A percentile compares a stretch with the other conserved stretches of the same genome.
Conservation (phyloP, 2,113 vertebrate species). For the western clawed frog (Xenopus tropicalis) region DNA sequence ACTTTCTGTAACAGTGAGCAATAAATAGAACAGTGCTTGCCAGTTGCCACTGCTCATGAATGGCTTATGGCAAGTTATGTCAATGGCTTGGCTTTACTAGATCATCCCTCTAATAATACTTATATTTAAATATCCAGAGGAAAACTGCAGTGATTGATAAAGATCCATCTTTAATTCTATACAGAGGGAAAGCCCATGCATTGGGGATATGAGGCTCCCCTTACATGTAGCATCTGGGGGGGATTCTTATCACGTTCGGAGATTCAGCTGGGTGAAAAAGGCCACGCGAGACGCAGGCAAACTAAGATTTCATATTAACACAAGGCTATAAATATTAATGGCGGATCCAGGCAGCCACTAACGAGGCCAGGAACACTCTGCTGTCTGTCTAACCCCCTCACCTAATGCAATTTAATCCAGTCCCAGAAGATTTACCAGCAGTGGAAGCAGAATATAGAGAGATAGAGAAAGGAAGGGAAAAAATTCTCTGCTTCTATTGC, state of each 20-base stretch:
- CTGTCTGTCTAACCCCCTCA: slow-evolving; percentile 50
- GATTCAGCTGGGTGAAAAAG: slow-evolving; percentile 46
- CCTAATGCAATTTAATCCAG: slow-evolving; percentile 12
- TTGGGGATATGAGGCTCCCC: neutral
- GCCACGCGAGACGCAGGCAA: slow-evolving; percentile 25
- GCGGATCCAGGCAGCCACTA: slow-evolving; percentile 49
- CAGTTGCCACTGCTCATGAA: slow-evolving; percentile 4
- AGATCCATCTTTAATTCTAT: neutral
- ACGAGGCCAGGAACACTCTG: slow-evolving; percentile 47
- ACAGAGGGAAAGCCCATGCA: neutral
- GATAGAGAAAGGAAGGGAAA: slow-evolving; percentile 13
- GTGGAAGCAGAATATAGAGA: slow-evolving; percentile 25
- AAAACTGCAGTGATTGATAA: neutral
- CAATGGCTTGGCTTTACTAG: neutral
- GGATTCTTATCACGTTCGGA: slow-evolving; percentile 39
- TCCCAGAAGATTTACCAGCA: slow-evolving; percentile 2
- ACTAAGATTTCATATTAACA: slow-evolving; percentile 48
- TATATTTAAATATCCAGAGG: neutral
- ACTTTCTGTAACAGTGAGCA: slow-evolving; percentile 2
- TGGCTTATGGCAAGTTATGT: neutral
- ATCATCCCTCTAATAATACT: neutral
- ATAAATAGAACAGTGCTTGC: slow-evolving; percentile 1
- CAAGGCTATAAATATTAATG: slow-evolving; percentile 55
- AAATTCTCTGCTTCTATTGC: slow-evolving; percentile 10
- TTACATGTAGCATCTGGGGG: slow-evolving; percentile 22